Percentiles rank a stretch among this genome's conserved stretches.
Evolutionary conservation across 1,140 invertebrate genomes (phyloP).

Genomic region (Teleogryllus occipitalis): DNA sequence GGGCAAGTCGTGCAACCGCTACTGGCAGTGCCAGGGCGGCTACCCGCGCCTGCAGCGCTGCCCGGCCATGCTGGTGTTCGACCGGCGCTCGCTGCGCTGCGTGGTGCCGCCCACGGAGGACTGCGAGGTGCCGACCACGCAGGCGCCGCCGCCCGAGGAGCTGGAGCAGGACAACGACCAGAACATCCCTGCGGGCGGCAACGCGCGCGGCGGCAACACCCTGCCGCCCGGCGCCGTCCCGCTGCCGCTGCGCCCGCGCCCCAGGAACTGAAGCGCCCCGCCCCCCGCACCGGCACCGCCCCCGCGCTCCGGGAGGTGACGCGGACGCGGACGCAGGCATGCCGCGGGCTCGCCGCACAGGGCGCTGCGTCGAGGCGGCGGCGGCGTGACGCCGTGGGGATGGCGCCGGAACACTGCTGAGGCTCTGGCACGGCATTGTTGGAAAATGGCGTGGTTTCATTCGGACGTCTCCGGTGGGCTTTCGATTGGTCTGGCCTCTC

Average conservation of each 20-base stretch:
- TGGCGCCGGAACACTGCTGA: too few species aligned
- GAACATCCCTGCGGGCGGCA: constrained; percentile 17
- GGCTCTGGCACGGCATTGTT: too few species aligned
- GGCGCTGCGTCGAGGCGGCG: too few species aligned
- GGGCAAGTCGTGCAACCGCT: constrained; percentile 85
- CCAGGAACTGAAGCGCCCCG: constrained; percentile 15
- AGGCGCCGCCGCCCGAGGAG: constrained; percentile 43
- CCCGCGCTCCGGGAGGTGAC: not conserved
- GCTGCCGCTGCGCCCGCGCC: constrained; percentile 15
- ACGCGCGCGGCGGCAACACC: not conserved
- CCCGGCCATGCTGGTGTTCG: constrained; percentile 84
- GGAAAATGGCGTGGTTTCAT: too few species aligned
- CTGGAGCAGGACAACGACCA: constrained; percentile 17
- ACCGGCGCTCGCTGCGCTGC: constrained; percentile 70
- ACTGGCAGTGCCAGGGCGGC: constrained; percentile 88
- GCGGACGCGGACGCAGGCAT: too few species aligned
- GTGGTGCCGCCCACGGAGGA: constrained; percentile 82
- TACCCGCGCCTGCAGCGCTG: constrained; percentile 83
- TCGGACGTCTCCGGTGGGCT: too few species aligned
- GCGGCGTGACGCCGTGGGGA: too few species aligned
- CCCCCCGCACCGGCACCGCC: too few species aligned
- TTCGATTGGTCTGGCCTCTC: too few species aligned
- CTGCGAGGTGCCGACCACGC: constrained; percentile 73
- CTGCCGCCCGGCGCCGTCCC: constrained; percentile 16
- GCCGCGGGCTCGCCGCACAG: too few species aligned